Evolutionary conservation across 2,797 vertebrate genomes (phyloP).

Genomic region (Tamandua tetradactyla): DNA sequence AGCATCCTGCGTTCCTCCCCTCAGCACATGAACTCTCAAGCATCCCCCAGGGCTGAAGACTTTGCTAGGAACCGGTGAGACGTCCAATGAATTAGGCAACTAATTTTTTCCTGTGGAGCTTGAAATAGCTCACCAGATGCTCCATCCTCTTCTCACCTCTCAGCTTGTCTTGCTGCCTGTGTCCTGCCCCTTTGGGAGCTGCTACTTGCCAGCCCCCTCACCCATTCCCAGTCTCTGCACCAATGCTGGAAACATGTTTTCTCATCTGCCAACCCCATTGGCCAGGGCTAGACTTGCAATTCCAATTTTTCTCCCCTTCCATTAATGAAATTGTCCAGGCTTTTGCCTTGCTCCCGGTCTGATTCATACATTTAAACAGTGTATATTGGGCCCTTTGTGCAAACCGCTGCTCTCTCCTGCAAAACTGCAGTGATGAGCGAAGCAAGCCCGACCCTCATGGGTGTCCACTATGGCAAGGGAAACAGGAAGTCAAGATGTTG

Average conservation of each 20-base stretch:
- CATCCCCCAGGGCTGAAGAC: background rate
- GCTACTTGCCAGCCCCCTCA: background rate
- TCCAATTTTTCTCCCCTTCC: background rate
- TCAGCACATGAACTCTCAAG: no score
- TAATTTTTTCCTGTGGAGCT: background rate
- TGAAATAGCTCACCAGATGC: background rate
- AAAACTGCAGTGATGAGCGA: background rate
- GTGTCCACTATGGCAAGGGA: background rate
- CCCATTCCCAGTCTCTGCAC: no score
- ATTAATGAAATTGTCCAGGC: background rate
- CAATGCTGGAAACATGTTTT: background rate
- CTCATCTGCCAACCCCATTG: background rate
- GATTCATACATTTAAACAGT: background rate
- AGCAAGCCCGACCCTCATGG: no score
- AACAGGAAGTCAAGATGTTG: background rate
- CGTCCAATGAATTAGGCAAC: background rate
- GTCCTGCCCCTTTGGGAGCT: no score
- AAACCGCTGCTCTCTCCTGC: background rate
- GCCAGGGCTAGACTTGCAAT: background rate
- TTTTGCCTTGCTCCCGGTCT: background rate
- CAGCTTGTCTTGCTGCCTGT: background rate
- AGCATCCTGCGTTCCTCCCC: background rate
- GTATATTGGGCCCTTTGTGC: background rate
- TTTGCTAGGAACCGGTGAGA: background rate
- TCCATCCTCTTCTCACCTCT: background rate